A percentile compares a stretch with the other conserved stretches of the same genome.
Conservation (phyloP, 2,888 invertebrate genomes). For the Sesamia inferens region DNA sequence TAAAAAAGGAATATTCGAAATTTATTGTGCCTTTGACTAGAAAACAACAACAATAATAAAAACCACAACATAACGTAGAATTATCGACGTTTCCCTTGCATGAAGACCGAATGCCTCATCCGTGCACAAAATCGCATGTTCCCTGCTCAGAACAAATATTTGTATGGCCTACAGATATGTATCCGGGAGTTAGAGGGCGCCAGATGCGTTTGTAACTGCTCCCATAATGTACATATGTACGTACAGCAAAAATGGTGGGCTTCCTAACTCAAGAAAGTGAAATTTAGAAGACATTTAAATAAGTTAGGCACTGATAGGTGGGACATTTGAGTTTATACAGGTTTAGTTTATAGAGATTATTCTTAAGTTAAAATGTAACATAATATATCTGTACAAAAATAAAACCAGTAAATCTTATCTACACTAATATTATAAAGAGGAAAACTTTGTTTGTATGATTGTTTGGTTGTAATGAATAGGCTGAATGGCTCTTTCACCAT, state of each 20-base stretch:
- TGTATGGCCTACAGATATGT: slow-evolving; percentile 37
- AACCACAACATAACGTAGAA: too few relatives aligned
- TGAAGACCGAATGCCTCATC: neutral
- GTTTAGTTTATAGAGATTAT: too few relatives aligned
- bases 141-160: slow-evolving; percentile 22
- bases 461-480: too few relatives aligned
- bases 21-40: too few relatives aligned
- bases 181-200: slow-evolving; percentile 9
- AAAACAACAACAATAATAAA: too few relatives aligned
- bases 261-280: neutral
- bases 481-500: too few relatives aligned
- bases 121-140: neutral
- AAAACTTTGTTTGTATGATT: too few relatives aligned
- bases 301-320: neutral
- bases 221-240: slow-evolving; percentile 12
- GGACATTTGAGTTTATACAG: neutral
- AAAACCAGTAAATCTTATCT: too few relatives aligned
- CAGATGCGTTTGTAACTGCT: slow-evolving; percentile 37
- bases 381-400: too few relatives aligned
- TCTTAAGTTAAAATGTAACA: too few relatives aligned
- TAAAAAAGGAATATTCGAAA: neutral
- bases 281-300: neutral
- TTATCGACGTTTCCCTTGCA: neutral
- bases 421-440: too few relatives aligned
- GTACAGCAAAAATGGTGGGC: slow-evolving; percentile 7